Conservation (phyloP, 2,113 vertebrate species). For the Emydura subglobosa region DNA sequence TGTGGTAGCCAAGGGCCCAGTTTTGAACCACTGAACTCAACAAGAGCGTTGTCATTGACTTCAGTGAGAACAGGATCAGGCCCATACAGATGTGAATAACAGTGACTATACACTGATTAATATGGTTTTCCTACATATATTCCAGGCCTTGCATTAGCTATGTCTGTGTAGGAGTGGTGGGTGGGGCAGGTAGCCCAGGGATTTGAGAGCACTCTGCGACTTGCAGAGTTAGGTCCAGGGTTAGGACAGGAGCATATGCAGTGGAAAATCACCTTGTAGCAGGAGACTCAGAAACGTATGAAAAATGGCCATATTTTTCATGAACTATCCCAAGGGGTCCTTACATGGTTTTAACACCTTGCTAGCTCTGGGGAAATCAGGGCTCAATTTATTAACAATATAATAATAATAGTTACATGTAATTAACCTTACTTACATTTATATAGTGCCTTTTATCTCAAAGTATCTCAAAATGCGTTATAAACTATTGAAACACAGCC, state of each 20-base stretch:
- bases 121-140: background rate
- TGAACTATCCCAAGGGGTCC: background rate
- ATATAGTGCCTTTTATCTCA: background rate
- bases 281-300: background rate
- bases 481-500: background rate
- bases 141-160: background rate
- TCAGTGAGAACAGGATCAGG: background rate
- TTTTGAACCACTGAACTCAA: background rate
- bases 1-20: background rate
- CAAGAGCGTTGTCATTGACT: background rate
- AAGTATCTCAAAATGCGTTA: background rate
- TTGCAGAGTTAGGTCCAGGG: background rate
- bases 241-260: background rate
- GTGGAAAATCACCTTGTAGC: background rate
- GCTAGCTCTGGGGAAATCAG: background rate
- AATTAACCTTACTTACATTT: background rate
- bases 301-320: background rate
- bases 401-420: background rate
- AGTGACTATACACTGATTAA: background rate
- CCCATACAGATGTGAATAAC: background rate
- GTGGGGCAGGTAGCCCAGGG: fast-evolving
- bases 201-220: background rate
- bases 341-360: background rate
- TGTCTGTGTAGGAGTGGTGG: background rate
- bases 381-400: background rate